Percentiles rank a stretch among this genome's conserved stretches.
phyloP scores from a whole-genome alignment of 2,113 vertebrate species.

The Furnarius figulus region DNA sequence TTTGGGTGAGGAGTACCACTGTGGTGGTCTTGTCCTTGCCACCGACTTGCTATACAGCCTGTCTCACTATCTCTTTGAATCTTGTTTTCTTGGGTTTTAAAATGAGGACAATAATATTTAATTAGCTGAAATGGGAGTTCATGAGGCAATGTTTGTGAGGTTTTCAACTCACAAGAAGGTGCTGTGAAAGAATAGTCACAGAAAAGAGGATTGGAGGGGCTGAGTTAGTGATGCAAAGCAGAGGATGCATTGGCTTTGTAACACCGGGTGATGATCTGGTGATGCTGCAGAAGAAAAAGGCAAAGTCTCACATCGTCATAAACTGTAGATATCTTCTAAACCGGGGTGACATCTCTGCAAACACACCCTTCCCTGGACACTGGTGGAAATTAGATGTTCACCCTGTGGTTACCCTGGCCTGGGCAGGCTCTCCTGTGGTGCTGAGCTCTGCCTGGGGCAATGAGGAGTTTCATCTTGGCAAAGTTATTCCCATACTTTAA shows the following conservation, averaged over 20 bases:
- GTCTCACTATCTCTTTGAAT: neutral
- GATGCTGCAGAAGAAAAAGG: neutral
- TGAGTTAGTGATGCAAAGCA: neutral
- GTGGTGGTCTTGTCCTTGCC: neutral
- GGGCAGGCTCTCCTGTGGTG: neutral
- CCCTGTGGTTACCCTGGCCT: accelerated
- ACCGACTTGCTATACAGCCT: neutral
- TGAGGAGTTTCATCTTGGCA: neutral
- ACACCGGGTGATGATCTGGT: neutral
- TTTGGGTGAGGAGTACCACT: neutral
- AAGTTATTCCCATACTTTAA: neutral
- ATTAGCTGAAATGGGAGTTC: neutral
- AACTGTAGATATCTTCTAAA: neutral
- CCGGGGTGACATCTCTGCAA: neutral
- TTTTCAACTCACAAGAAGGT: neutral
- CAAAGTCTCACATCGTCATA: neutral
- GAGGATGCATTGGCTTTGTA: neutral
- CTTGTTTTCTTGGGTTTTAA: neutral
- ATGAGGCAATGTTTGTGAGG: neutral
- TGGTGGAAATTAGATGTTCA: accelerated
- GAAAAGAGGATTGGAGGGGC: neutral
- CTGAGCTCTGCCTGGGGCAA: neutral
- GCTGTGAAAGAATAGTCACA: neutral
- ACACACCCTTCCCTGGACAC: neutral
- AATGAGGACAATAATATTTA: neutral